Evolutionary conservation across 2,888 invertebrate genomes (phyloP).

Genomic region (Tenodera sinensis): DNA sequence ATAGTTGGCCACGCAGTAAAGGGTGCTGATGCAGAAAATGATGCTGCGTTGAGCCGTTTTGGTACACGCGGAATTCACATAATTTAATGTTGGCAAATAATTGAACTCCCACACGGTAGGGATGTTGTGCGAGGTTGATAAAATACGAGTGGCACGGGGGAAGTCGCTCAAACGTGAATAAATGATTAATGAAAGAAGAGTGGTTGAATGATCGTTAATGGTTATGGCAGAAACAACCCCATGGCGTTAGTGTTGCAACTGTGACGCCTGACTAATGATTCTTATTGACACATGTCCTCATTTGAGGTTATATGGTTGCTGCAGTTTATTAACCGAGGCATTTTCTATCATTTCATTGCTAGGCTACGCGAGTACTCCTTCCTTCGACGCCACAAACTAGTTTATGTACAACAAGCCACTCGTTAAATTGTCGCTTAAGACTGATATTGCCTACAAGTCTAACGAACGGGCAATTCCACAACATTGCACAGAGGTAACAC

Average conservation of each 20-base stretch:
- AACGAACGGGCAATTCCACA: background rate
- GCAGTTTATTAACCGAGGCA: background rate
- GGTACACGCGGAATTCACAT: background rate
- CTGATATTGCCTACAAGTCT: background rate
- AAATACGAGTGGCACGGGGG: background rate
- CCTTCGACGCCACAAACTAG: background rate
- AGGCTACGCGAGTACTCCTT: background rate
- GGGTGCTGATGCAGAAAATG: background rate
- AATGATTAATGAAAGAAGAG: background rate
- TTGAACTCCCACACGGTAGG: background rate
- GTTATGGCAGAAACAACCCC: background rate
- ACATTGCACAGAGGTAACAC: background rate
- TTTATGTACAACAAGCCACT: background rate
- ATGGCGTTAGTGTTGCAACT: background rate
- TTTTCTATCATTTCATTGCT: background rate
- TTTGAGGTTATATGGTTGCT: background rate
- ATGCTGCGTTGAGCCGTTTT: background rate
- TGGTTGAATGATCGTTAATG: background rate
- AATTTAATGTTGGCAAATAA: background rate
- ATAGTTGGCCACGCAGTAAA: background rate
- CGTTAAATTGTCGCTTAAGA: background rate
- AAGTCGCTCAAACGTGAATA: background rate
- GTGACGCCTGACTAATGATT: background rate
- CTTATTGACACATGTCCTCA: background rate
- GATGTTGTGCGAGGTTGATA: background rate